Conservation (phyloP, 1,140 invertebrate species). For the Micrasema longulum region DNA sequence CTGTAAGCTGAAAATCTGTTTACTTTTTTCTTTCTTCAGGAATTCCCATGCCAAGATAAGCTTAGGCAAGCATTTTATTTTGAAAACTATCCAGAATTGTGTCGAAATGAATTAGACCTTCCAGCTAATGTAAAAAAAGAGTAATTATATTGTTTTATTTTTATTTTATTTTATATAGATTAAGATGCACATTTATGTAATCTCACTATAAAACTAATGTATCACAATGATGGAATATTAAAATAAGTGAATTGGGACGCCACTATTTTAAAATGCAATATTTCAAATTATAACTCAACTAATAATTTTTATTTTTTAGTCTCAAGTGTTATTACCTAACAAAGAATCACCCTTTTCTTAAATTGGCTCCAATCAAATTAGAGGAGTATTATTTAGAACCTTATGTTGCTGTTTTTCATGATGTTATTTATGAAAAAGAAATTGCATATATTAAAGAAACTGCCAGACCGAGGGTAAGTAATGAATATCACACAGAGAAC, state of each 20-base stretch:
- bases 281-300: no score
- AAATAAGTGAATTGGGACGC: no score
- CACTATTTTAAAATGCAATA: no score
- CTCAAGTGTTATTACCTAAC: constrained; percentile 85
- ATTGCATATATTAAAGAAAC: constrained; percentile 89
- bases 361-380: constrained; percentile 89
- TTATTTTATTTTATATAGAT: no score
- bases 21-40: no score
- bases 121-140: constrained; percentile 12
- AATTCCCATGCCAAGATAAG: not conserved
- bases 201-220: no score
- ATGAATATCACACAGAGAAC: no score
- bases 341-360: constrained; percentile 80
- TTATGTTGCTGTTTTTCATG: constrained; percentile 88
- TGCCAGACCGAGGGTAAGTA: constrained; percentile 81
- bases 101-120: constrained; percentile 15
- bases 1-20: no score
- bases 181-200: no score
- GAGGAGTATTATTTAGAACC: constrained; percentile 91
- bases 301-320: no score
- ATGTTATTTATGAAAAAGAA: constrained; percentile 90
- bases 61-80: not conserved
- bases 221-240: no score
- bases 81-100: constrained; percentile 24
- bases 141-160: no score